Conservation (phyloP, 2,797 vertebrate genomes). For the Siniperca undulata region DNA sequence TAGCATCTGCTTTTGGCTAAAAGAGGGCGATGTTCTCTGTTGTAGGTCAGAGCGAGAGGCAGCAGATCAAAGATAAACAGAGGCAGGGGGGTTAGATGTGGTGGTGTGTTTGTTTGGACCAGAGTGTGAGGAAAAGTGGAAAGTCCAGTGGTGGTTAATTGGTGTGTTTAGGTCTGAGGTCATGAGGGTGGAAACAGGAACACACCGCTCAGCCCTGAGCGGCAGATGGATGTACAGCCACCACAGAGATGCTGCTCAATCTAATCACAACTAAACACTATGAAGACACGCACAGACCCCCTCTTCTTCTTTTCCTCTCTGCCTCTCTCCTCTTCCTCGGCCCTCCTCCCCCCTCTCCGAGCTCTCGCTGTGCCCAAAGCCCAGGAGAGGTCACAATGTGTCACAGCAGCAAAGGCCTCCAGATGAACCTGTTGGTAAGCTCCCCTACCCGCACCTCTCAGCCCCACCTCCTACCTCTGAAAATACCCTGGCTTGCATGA, state of each 20-base stretch:
- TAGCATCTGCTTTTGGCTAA: slow-evolving; percentile 27
- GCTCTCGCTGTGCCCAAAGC: slow-evolving; percentile 63
- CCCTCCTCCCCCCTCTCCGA: slow-evolving; percentile 32
- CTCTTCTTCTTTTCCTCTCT: slow-evolving; percentile 54
- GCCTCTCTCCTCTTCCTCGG: slow-evolving; percentile 37
- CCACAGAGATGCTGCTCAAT: slow-evolving; percentile 69
- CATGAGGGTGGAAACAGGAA: slow-evolving; percentile 77
- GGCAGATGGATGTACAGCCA: slow-evolving; percentile 72
- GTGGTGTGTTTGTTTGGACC: slow-evolving; percentile 74
- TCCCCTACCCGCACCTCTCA: slow-evolving; percentile 20
- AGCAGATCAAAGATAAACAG: slow-evolving; percentile 66
- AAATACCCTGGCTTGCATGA: slow-evolving; percentile 37
- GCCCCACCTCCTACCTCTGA: slow-evolving; percentile 42
- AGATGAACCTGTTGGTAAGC: slow-evolving; percentile 50
- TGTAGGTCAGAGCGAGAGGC: slow-evolving; percentile 58
- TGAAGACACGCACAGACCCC: slow-evolving; percentile 78
- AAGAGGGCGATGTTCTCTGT: slow-evolving; percentile 47
- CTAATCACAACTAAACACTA: slow-evolving; percentile 84
- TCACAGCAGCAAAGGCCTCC: slow-evolving; percentile 67
- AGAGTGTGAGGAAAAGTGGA: slow-evolving; percentile 71
- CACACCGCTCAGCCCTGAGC: slow-evolving; percentile 65
- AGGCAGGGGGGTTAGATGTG: slow-evolving; percentile 47
- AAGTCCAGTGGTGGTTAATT: slow-evolving; percentile 82
- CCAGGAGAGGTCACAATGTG: slow-evolving; percentile 74
- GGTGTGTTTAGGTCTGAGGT: slow-evolving; percentile 79